phyloP scores from a whole-genome alignment of 1,140 invertebrate species.

The Heliconius hermathena region DNA sequence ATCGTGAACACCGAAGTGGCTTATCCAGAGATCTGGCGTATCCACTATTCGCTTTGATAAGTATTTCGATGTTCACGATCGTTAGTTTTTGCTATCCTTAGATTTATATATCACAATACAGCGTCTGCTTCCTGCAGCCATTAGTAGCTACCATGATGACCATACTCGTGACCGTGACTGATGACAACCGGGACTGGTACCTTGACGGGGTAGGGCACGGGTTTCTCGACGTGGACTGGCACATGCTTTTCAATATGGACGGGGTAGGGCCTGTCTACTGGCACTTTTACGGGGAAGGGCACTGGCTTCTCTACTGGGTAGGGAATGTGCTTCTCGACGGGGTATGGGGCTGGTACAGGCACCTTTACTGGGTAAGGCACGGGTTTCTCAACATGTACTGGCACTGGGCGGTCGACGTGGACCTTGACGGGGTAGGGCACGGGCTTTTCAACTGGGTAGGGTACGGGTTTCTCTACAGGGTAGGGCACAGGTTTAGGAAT shows the following conservation, averaged over 20 bases:
- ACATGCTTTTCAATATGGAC: slow-evolving; percentile 84
- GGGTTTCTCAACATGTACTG: slow-evolving; percentile 82
- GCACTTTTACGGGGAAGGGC: slow-evolving; percentile 83
- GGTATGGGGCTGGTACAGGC: slow-evolving; percentile 81
- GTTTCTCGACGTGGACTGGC: slow-evolving; percentile 83
- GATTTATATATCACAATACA: slow-evolving; percentile 79
- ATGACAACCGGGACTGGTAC: slow-evolving; percentile 83
- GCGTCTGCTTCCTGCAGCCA: slow-evolving; percentile 75
- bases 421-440: slow-evolving; percentile 86
- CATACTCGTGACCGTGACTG: slow-evolving; percentile 76
- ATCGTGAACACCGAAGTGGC: slow-evolving; percentile 50
- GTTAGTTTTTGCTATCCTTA: slow-evolving; percentile 71
- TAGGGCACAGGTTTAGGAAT: slow-evolving; percentile 85
- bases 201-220: slow-evolving; percentile 83
- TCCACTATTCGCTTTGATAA: slow-evolving; percentile 59
- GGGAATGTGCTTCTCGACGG: slow-evolving; percentile 86
- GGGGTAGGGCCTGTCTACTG: slow-evolving; percentile 83
- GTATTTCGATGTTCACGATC: slow-evolving; percentile 52
- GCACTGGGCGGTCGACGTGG: slow-evolving; percentile 82
- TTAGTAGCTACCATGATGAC: slow-evolving; percentile 79
- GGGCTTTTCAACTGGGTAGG: slow-evolving; percentile 86
- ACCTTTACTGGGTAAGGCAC: slow-evolving; percentile 83
- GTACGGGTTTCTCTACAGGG: slow-evolving; percentile 86
- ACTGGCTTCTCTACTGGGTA: slow-evolving; percentile 85
- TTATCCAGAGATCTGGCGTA: slow-evolving; percentile 55